Percentiles rank a stretch among this genome's conserved stretches.
Evolutionary conservation across 2,113 vertebrate genomes (phyloP).

Genomic region (Puntigrus tetrazona): DNA sequence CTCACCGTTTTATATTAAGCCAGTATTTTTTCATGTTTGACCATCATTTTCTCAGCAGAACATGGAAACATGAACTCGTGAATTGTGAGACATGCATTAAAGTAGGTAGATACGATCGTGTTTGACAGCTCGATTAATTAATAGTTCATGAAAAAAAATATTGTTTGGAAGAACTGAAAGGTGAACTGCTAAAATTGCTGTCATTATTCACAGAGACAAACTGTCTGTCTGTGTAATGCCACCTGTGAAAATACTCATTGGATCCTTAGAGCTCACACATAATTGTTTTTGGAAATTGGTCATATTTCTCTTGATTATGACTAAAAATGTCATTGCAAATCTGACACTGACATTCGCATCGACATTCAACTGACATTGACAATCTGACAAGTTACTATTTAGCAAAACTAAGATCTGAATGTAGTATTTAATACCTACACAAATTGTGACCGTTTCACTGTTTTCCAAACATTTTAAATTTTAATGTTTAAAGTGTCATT

Average conservation of each 20-base stretch:
- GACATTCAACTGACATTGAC: no score
- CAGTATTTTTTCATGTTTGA: not conserved
- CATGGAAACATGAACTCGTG: not conserved
- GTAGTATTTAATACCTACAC: not conserved
- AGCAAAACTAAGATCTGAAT: not conserved
- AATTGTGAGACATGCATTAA: not conserved
- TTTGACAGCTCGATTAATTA: constrained; percentile 28
- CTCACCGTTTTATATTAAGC: constrained; percentile 1
- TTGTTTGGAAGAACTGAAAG: not conserved
- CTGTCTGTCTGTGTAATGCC: not conserved
- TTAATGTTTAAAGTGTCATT: no score
- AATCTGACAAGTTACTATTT: not conserved
- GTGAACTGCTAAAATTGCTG: not conserved
- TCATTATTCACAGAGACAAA: not conserved
- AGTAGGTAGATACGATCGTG: not conserved
- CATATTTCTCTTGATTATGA: not conserved
- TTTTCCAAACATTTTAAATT: no score
- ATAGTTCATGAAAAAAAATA: constrained; percentile 23
- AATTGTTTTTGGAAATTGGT: not conserved
- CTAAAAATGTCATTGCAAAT: not conserved
- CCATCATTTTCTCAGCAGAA: not conserved
- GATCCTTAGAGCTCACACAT: constrained; percentile 2
- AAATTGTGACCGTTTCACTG: not conserved
- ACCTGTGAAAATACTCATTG: constrained; percentile 48
- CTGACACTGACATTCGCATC: not conserved